These are phyloP conservation scores for Tigriopus californicus DNA, from an alignment of 2,888 invertebrate species.

Conservation along the genomic window DNA sequence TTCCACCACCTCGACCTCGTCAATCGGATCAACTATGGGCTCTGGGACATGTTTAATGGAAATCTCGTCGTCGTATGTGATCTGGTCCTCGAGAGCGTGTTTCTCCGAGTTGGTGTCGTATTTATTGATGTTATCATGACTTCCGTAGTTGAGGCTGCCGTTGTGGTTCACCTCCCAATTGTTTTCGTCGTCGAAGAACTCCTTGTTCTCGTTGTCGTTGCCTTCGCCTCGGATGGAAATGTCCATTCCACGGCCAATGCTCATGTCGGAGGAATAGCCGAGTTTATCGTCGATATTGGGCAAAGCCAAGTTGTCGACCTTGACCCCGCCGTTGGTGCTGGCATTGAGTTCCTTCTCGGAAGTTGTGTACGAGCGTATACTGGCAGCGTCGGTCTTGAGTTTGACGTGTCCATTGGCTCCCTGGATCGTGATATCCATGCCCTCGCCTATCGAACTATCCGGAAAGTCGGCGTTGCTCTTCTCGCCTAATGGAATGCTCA, in stretches of 20 bases:
- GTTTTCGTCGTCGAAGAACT: conserved; percentile 16
- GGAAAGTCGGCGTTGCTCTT: conserved; percentile 3
- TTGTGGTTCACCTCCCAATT: background rate
- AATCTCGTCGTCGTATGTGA: background rate
- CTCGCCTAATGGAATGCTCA: conserved; percentile 8
- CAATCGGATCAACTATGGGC: conserved; percentile 10
- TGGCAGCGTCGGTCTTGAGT: background rate
- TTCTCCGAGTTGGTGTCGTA: background rate
- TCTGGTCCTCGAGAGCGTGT: background rate
- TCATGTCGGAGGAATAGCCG: conserved; percentile 17
- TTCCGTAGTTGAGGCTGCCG: background rate
- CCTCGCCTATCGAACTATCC: conserved; percentile 58
- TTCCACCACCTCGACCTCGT: conserved; percentile 13
- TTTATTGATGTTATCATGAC: background rate
- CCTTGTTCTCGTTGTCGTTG: conserved; percentile 20
- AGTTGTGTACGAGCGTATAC: conserved; percentile 7
- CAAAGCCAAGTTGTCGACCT: background rate
- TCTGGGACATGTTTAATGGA: conserved; percentile 1
- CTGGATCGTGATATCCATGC: conserved; percentile 82
- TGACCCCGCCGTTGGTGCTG: background rate
- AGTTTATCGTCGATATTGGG: conserved; percentile 2
- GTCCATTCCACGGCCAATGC: conserved; percentile 5
- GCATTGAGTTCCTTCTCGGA: conserved; percentile 17
- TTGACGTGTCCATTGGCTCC: conserved; percentile 28
- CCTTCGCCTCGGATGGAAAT: conserved; percentile 29